Evolutionary conservation across 2,113 vertebrate genomes (phyloP).

Genomic region (Phrynosoma blainvillii): DNA sequence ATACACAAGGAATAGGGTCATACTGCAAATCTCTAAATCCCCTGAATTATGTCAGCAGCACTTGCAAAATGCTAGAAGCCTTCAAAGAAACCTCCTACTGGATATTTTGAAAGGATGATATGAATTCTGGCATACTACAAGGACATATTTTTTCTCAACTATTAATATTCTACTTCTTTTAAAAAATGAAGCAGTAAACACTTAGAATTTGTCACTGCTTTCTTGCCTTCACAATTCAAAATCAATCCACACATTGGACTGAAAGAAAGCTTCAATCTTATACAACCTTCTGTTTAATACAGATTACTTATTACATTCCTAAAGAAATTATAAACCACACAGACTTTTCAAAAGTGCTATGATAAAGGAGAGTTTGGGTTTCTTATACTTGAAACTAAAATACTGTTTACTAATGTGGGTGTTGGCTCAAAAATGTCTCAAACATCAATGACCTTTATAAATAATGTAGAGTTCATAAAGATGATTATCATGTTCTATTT

Average conservation of each 20-base stretch:
- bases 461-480: slow-evolving; percentile 75
- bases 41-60: too few species aligned
- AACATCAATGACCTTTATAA: slow-evolving; percentile 75
- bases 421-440: slow-evolving; percentile 60
- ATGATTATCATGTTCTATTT: slow-evolving; percentile 76
- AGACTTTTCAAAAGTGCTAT: slow-evolving; percentile 20
- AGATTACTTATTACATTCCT: slow-evolving; percentile 5
- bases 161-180: not conserved
- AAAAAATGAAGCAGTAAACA: not conserved
- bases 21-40: too few species aligned
- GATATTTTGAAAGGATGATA: not conserved
- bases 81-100: not conserved
- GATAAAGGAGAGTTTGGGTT: slow-evolving; percentile 43
- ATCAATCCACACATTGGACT: not conserved
- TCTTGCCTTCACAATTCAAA: not conserved
- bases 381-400: slow-evolving; percentile 49
- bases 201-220: not conserved
- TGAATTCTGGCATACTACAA: not conserved
- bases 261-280: not conserved
- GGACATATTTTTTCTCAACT: not conserved
- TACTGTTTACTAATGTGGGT: slow-evolving; percentile 66
- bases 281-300: not conserved
- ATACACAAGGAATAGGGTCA: too few species aligned
- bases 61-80: not conserved
- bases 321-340: slow-evolving; percentile 32